These are phyloP conservation scores for Pycnonotus jocosus DNA, from an alignment of 2,113 vertebrate species.

Conservation along the genomic window DNA sequence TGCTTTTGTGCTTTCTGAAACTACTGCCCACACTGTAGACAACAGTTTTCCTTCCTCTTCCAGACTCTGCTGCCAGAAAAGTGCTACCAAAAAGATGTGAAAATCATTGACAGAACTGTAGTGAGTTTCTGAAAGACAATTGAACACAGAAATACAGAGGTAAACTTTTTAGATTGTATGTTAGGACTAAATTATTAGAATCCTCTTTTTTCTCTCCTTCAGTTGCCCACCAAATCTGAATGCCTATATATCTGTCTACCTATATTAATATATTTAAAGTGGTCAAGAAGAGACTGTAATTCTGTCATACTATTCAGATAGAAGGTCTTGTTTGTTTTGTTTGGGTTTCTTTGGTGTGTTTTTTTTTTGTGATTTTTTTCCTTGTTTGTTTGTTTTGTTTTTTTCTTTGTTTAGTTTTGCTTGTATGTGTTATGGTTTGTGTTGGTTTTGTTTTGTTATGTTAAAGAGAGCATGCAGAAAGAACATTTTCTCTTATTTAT, in stretches of 20 bases:
- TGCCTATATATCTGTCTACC: neutral
- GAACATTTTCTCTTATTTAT: neutral
- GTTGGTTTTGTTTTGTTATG: neutral
- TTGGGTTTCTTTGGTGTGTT: fast-evolving
- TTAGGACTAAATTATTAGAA: neutral
- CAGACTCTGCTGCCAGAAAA: neutral
- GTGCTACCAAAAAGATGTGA: neutral
- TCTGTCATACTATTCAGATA: neutral
- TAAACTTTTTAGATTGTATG: fast-evolving
- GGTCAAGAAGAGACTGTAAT: neutral
- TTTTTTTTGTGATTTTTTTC: neutral
- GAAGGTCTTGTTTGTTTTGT: neutral
- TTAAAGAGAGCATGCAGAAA: neutral
- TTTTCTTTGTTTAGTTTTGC: neutral
- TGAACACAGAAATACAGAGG: neutral
- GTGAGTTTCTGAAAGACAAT: neutral
- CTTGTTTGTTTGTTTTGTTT: fast-evolving
- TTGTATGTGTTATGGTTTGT: neutral
- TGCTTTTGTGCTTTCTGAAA: neutral
- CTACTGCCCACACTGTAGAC: neutral
- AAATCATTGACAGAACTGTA: neutral
- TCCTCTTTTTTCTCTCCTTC: neutral
- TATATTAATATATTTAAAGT: neutral
- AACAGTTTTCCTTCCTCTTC: neutral
- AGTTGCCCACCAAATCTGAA: neutral